Conservation (phyloP, 2,113 vertebrate genomes). For the Prionailurus viverrinus region DNA sequence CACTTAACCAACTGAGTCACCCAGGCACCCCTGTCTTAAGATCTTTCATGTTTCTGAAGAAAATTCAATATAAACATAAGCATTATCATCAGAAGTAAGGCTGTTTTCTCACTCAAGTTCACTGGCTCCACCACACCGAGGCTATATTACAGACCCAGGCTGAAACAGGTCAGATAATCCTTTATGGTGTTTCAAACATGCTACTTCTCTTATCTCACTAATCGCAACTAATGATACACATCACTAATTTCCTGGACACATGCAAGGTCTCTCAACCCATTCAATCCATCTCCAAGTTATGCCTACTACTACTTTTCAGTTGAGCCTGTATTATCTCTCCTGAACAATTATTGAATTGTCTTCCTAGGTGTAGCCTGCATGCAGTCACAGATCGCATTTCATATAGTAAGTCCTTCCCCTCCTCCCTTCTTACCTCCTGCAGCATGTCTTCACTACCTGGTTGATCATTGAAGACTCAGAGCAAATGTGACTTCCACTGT, state of each 20-base stretch:
- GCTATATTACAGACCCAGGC: not conserved
- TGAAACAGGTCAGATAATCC: not conserved
- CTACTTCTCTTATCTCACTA: not conserved
- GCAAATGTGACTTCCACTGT: not conserved
- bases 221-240: not conserved
- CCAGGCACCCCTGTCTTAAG: not conserved
- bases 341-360: not conserved
- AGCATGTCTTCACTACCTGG: not conserved
- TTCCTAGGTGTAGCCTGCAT: not conserved
- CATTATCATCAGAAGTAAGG: not conserved
- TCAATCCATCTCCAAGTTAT: not conserved
- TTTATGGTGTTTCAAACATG: constrained; percentile 4
- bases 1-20: too few relatives aligned
- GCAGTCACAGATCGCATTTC: not conserved
- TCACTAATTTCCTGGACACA: not conserved
- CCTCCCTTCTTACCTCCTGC: not conserved
- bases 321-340: not conserved
- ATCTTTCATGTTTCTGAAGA: not conserved
- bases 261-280: not conserved
- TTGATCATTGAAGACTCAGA: not conserved
- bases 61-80: not conserved
- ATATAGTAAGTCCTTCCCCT: not conserved
- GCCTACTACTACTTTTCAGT: too few relatives aligned
- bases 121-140: not conserved
- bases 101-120: not conserved